Evolutionary conservation across 2,113 vertebrate species (phyloP).

Genomic region (Zosterops japonicus): DNA sequence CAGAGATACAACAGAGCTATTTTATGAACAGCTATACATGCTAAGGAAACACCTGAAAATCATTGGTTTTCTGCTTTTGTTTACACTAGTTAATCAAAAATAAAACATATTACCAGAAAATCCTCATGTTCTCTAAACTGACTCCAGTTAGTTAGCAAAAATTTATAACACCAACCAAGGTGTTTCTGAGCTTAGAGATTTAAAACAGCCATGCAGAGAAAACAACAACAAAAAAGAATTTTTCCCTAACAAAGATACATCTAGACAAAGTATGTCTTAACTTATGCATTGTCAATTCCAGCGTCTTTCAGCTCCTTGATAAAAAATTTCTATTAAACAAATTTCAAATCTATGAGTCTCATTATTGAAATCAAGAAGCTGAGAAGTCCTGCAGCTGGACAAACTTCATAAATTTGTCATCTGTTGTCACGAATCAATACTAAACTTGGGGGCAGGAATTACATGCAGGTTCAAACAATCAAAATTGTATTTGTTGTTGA

Average conservation of each 20-base stretch:
- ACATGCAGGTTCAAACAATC: neutral
- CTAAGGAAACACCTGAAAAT: neutral
- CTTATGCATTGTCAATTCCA: neutral
- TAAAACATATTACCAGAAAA: neutral
- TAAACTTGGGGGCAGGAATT: neutral
- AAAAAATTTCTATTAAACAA: neutral
- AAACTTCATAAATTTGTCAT: neutral
- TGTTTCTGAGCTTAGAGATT: neutral
- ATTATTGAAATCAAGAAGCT: neutral
- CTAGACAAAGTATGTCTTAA: neutral
- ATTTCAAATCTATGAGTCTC: neutral
- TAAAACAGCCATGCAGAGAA: neutral
- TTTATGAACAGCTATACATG: neutral
- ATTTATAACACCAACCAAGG: neutral
- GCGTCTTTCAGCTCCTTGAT: neutral
- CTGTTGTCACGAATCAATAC: accelerated
- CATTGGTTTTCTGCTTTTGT: neutral
- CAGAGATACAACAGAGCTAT: neutral
- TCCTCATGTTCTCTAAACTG: neutral
- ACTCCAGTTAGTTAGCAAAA: neutral
- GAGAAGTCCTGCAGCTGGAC: neutral
- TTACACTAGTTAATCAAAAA: neutral
- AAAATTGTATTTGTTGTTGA: neutral
- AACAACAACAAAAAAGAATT: neutral
- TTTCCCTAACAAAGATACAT: neutral